phyloP scores from a whole-genome alignment of 2,113 vertebrate genomes.

The Puntigrus tetrazona region DNA sequence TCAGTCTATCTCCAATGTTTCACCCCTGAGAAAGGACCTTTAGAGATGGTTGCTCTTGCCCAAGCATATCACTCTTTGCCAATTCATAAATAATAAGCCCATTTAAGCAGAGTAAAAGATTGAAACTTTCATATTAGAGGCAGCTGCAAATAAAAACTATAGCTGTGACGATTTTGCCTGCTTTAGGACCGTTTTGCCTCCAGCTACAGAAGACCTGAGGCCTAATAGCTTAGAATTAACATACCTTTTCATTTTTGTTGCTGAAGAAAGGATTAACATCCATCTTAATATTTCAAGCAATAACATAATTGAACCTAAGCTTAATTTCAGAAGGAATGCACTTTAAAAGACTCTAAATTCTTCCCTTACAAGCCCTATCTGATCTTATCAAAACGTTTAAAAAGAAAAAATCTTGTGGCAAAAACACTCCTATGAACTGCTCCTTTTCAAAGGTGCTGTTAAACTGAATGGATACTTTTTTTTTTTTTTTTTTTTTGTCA shows the following conservation, averaged over 20 bases:
- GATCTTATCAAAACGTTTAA: background rate
- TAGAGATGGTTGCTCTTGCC: constrained; percentile 12
- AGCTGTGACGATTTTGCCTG: background rate
- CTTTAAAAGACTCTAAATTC: background rate
- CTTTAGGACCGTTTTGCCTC: background rate
- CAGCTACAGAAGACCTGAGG: background rate
- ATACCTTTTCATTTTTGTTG: background rate
- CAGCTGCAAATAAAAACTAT: background rate
- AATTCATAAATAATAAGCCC: background rate
- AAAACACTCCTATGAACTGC: background rate
- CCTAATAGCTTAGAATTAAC: background rate
- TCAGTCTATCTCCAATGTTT: constrained; percentile 1
- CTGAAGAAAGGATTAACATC: background rate
- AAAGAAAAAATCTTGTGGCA: background rate
- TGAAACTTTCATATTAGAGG: background rate
- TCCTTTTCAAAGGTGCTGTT: background rate
- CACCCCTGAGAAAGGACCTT: background rate
- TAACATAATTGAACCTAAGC: background rate
- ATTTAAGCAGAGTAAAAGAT: background rate
- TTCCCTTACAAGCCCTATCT: background rate
- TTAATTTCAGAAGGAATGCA: background rate
- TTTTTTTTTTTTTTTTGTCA: too few relatives aligned
- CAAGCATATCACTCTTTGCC: background rate
- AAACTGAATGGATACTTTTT: background rate
- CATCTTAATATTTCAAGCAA: background rate